Conservation (phyloP, 2,888 invertebrate species). For the Tridacna crocea region DNA sequence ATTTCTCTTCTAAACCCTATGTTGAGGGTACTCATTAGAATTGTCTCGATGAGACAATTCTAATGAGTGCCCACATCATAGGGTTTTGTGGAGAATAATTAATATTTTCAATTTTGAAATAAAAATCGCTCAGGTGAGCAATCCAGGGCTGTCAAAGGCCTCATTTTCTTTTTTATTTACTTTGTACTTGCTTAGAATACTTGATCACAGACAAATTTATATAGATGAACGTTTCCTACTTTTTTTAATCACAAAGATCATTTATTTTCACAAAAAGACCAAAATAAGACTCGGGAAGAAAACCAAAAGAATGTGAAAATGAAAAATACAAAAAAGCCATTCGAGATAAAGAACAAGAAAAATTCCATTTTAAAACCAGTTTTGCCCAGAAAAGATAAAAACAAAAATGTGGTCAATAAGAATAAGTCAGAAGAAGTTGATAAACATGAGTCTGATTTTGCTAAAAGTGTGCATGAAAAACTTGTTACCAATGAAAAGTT, state of each 20-base stretch:
- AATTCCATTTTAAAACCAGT: slow-evolving; percentile 23
- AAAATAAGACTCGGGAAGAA: slow-evolving; percentile 9
- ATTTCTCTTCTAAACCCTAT: too few species aligned
- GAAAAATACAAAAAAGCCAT: background rate
- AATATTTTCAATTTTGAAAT: too few species aligned
- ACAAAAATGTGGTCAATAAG: slow-evolving; percentile 16
- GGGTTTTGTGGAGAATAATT: too few species aligned
- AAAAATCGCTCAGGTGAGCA: too few species aligned
- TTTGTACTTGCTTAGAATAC: too few species aligned
- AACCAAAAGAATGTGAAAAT: slow-evolving; percentile 1
- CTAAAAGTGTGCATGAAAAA: slow-evolving; percentile 2
- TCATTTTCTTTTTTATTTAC: too few species aligned
- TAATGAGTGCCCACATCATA: too few species aligned
- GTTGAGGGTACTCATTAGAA: too few species aligned
- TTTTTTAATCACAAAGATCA: slow-evolving; percentile 36
- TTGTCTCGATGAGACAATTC: too few species aligned
- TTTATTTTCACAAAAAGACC: slow-evolving; percentile 47
- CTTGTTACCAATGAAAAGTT: background rate
- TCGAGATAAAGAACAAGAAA: slow-evolving; percentile 23
- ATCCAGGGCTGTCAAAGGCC: too few species aligned
- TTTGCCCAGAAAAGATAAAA: slow-evolving; percentile 18
- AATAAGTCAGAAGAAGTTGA: slow-evolving; percentile 7
- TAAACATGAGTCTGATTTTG: background rate
- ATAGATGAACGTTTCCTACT: slow-evolving; percentile 23
- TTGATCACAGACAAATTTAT: too few species aligned